phyloP scores from a whole-genome alignment of 2,113 vertebrate species.

The Ptyas mucosa region DNA sequence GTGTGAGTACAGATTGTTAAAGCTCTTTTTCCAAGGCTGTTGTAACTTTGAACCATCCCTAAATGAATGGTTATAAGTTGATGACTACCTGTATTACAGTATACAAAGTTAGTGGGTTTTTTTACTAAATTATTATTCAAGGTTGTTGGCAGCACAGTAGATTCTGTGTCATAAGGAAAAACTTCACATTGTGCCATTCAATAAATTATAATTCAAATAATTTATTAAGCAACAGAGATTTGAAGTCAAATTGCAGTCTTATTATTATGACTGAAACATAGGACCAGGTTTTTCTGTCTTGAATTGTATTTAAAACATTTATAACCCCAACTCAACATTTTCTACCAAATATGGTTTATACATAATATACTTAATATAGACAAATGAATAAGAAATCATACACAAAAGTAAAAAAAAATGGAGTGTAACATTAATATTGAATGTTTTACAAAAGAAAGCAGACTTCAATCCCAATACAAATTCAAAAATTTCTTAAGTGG shows the following conservation, averaged over 20 bases:
- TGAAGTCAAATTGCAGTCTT: not conserved
- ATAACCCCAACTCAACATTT: not conserved
- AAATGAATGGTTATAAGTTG: not conserved
- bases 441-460: not conserved
- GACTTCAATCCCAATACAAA: not conserved
- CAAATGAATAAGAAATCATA: not conserved
- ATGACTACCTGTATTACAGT: not conserved
- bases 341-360: not conserved
- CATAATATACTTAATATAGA: not conserved
- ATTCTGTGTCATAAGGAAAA: not conserved
- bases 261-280: not conserved
- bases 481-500: not conserved
- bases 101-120: not conserved
- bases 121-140: not conserved
- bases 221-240: not conserved
- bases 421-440: not conserved
- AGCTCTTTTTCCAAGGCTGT: not conserved
- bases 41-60: not conserved
- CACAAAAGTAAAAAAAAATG: not conserved
- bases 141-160: not conserved
- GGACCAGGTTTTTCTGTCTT: not conserved
- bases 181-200: not conserved
- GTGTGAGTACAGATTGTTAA: not conserved
- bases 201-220: not conserved
- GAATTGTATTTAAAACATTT: not conserved